A percentile compares a stretch with the other conserved stretches of the same genome.
phyloP scores from a whole-genome alignment of 2,888 invertebrate species.

The Xestia ashworthii region DNA sequence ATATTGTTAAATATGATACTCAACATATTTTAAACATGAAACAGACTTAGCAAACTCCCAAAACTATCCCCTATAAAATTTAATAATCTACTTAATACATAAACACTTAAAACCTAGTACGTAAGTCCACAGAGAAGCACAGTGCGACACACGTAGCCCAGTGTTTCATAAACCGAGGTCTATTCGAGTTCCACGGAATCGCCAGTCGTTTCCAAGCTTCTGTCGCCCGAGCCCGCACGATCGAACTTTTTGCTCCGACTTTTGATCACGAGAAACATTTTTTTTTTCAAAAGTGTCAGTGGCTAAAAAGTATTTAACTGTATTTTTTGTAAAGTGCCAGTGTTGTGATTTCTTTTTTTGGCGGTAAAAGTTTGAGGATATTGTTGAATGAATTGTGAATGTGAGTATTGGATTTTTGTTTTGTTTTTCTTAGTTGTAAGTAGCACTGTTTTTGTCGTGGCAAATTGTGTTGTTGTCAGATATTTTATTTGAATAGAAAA shows the following conservation, averaged over 20 bases:
- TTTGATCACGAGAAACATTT: constrained; percentile 61
- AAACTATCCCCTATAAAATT: constrained; percentile 4
- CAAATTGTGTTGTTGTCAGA: background rate
- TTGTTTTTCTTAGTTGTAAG: constrained; percentile 15
- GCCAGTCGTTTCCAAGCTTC: constrained; percentile 70
- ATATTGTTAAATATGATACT: no score
- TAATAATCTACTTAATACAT: background rate
- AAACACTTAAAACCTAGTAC: background rate
- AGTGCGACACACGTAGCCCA: constrained; percentile 55
- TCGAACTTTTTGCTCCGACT: constrained; percentile 56
- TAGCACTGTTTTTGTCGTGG: background rate
- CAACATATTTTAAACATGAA: background rate
- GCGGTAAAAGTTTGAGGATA: constrained; percentile 58
- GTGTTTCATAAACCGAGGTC: constrained; percentile 51
- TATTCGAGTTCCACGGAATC: constrained; percentile 47
- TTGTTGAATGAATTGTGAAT: constrained; percentile 48
- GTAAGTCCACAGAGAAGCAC: constrained; percentile 37
- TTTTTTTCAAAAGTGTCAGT: constrained; percentile 61
- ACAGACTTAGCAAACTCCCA: background rate
- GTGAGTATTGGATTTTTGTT: constrained; percentile 51
- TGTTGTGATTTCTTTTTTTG: constrained; percentile 62
- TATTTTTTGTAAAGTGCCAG: constrained; percentile 56
- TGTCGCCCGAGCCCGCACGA: constrained; percentile 65
- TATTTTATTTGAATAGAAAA: no score
- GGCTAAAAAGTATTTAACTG: constrained; percentile 58